Evolutionary conservation across 2,888 invertebrate species (phyloP), one percentile per base, ranked within the genome.

Genomic region (Calliopum simillimum): DNA sequence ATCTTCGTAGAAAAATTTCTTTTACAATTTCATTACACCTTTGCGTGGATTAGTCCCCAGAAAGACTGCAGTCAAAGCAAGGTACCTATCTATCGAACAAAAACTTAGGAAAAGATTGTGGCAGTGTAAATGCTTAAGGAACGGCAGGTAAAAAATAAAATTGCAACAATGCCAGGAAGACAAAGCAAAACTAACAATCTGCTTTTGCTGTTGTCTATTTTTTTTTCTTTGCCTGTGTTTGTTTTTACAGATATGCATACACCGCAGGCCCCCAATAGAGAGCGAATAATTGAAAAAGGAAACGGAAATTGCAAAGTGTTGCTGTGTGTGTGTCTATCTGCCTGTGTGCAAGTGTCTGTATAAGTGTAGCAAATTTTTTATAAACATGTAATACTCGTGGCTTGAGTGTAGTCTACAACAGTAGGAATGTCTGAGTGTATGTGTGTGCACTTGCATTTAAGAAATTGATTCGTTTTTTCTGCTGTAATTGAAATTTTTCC

Each of bases 341-440:
- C 6, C 49, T 51, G 63, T 47, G 23, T 25, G 6, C 49, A 19
- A 25, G 8, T 47, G 25, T 63, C 8, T 47, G 23, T 41, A 16
- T 8, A 23, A 12, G 23, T n/a, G 21, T 47, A 5, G 47, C 21
- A 12, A 23, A 21, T 23, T 56, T n/a, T n/a, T n/a, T 56, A 25
- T 56, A 56, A 25, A 14, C 19, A 21, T 43, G 55, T 21, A 44
- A 14, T n/a, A n/a, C n/a, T n/a, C n/a, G n/a, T 44, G 47, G 13
- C 12, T 4, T 16, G 21, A 33, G n/a, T 11, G 46, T 23, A 33
- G n/a, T 11, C 25, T 23, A 14, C 49, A 23, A 43, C 21, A 61
- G 62, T 13, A 21, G 16, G 4, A 56, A n/a, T 67, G 71, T 71
- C 68, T 75, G 72, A 76, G 71, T 77, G 21, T 41, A n/a, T 53